phyloP scores from a whole-genome alignment of 1,140 invertebrate species.

The Ceratoteleas bidentatus region DNA sequence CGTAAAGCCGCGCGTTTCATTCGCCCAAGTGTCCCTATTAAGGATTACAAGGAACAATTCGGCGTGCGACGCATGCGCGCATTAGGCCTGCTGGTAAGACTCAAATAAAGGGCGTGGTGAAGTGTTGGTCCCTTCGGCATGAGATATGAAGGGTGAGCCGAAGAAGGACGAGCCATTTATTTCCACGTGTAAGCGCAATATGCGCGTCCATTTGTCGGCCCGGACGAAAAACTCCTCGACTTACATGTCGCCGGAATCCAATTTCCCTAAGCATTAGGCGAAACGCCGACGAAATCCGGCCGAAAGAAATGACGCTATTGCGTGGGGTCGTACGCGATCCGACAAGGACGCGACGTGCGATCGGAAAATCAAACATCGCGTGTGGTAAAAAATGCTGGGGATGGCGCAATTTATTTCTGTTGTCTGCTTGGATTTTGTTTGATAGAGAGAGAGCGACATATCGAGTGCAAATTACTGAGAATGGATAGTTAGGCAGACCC shows the following conservation, averaged over 20 bases:
- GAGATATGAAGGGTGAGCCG: slow-evolving; percentile 60
- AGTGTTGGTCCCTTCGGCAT: slow-evolving; percentile 54
- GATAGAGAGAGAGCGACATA: no score
- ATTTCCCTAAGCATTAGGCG: slow-evolving; percentile 27
- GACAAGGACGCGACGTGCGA: slow-evolving; percentile 4
- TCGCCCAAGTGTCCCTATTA: slow-evolving; percentile 36
- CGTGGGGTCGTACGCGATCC: not conserved
- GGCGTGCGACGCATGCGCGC: slow-evolving; percentile 49
- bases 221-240: slow-evolving; percentile 43
- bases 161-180: slow-evolving; percentile 60
- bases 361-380: not conserved
- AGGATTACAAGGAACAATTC: slow-evolving; percentile 50
- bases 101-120: slow-evolving; percentile 65
- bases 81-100: slow-evolving; percentile 38
- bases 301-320: slow-evolving; percentile 4
- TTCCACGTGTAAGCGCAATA: slow-evolving; percentile 58
- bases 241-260: slow-evolving; percentile 36
- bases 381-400: not conserved
- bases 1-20: slow-evolving; percentile 31
- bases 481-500: no score
- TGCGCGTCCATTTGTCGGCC: slow-evolving; percentile 39
- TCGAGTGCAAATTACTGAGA: no score
- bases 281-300: slow-evolving; percentile 26
- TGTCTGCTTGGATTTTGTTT: no score
- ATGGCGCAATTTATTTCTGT: no score